Evolutionary conservation across 2,797 vertebrate genomes (phyloP).

Genomic region (Hirundo rustica): DNA sequence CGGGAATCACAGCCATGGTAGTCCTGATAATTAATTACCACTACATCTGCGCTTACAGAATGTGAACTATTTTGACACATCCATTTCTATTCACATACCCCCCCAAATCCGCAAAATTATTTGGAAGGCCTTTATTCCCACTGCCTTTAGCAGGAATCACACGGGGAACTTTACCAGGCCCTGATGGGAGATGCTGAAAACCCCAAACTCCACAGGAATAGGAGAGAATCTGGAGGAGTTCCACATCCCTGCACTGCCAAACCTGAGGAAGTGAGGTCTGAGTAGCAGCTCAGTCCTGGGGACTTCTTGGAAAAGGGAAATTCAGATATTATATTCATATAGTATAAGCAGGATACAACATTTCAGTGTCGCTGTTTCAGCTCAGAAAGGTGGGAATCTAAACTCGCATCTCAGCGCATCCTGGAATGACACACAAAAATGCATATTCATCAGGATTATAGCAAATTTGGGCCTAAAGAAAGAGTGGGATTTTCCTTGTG

Average conservation of each 20-base stretch:
- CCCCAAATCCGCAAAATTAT: background rate
- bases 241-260: background rate
- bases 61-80: background rate
- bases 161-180: background rate
- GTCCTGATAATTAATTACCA: background rate
- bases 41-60: background rate
- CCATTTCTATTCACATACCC: background rate
- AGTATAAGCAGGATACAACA: background rate
- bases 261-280: background rate
- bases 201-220: background rate
- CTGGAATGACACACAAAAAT: background rate
- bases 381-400: background rate
- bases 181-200: background rate
- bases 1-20: background rate
- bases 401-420: background rate
- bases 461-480: slow-evolving; percentile 39
- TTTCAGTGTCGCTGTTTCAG: background rate
- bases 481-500: slow-evolving; percentile 30
- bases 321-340: accelerated
- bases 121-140: background rate
- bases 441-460: slow-evolving; percentile 43
- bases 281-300: background rate
- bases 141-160: background rate
- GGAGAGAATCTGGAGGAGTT: background rate
- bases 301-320: background rate